Evolutionary conservation across 2,113 vertebrate species (phyloP), one percentile per base, ranked within the genome.

Genomic region (Malurus cyaneus): DNA sequence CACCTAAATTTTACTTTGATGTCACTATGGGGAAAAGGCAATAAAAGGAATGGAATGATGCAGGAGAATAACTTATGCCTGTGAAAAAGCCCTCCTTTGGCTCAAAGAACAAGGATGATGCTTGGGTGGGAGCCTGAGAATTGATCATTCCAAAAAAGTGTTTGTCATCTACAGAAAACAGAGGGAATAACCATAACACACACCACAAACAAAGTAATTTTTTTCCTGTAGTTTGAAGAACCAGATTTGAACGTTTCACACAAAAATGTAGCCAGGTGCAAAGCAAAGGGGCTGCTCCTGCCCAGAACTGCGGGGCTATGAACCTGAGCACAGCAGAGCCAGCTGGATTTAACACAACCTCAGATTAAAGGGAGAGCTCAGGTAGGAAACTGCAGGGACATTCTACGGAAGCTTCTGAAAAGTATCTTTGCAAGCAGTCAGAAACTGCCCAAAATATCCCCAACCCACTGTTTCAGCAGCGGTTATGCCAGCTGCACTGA

Each of bases 281-380:
- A 66, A 73, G 46, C 50, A 56, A 77, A 90, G 11, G 17, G 12
- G 24, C 10, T 49, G 59, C 18, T 77, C 28, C 57, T 41, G 26
- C 26, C 28, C 8, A 3, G 57, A 87, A 53, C 1, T 0, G 0
- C 6, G 0, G 29, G 11, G 44, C 41, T 67, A n/a, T 1, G 0
- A 62, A 69, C 12, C 21, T 14, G 1, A 93, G 24, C 42, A 62
- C 31, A 32, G 34, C 25, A 47, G 66, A 74, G 42, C 17, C 42
- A 80, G 49, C 25, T 67, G 69, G 11, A 13, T 54, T 80, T 29
- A 72, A 46, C 20, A 49, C 14, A 49, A 11, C 5, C 3, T 54
- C 4, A 1, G 28, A n/a, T 18, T 77, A 44, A 46, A 80, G 34
- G 32, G 28, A 72, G 32, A 23, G 32, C 2, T 11, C 0, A 1